Conservation (phyloP, 2,113 vertebrate species). For the Nannospalax galili region DNA sequence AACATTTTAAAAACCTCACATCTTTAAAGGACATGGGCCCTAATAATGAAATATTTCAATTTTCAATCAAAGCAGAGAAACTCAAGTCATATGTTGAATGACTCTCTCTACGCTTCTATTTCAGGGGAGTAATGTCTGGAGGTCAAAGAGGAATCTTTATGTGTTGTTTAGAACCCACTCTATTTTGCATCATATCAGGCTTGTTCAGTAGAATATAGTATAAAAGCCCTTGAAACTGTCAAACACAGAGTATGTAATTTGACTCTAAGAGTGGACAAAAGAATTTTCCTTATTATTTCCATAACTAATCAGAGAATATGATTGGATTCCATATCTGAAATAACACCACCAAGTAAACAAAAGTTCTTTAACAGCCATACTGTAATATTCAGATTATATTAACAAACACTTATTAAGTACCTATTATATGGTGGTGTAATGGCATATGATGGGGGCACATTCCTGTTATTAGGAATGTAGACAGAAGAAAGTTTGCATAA, state of each 20-base stretch:
- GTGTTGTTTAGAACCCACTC: neutral
- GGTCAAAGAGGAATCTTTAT: neutral
- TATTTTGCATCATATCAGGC: neutral
- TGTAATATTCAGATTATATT: neutral
- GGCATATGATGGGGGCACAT: neutral
- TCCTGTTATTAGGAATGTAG: constrained; percentile 27
- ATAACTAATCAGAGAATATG: constrained; percentile 24
- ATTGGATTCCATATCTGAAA: neutral
- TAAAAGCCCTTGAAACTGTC: constrained; percentile 31
- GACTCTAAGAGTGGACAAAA: neutral
- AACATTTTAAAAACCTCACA: neutral
- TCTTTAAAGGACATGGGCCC: neutral
- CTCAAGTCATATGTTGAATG: neutral
- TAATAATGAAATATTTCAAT: constrained; percentile 26
- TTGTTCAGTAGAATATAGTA: neutral
- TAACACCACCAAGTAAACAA: neutral
- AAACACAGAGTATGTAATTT: neutral
- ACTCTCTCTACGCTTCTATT: neutral
- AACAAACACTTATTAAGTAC: neutral
- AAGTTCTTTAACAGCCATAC: neutral
- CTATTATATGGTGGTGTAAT: neutral
- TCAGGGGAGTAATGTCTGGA: neutral
- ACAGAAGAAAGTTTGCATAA: neutral
- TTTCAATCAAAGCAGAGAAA: constrained; percentile 49
- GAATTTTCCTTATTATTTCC: neutral